Evolutionary conservation across 2,888 invertebrate genomes (phyloP).

Genomic region (Nycteola revayana): DNA sequence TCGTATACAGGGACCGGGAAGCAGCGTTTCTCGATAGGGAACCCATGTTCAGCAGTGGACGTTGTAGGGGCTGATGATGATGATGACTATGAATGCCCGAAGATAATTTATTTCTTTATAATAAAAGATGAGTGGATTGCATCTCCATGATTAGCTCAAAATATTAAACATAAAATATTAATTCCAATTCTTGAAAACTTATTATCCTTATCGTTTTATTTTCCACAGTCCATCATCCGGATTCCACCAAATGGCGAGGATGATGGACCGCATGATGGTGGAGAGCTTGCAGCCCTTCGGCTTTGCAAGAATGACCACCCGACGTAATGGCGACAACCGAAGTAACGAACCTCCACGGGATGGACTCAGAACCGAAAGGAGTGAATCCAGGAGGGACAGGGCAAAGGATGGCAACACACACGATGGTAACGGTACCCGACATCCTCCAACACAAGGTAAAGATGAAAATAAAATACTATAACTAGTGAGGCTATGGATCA

Average conservation of each 20-base stretch:
- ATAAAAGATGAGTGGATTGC: too few relatives aligned
- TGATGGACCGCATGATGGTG: constrained; percentile 88
- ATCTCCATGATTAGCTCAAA: too few relatives aligned
- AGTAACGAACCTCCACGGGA: constrained; percentile 52
- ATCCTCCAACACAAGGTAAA: constrained; percentile 71
- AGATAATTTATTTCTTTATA: too few relatives aligned
- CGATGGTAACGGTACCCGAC: constrained; percentile 57
- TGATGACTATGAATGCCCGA: too few relatives aligned
- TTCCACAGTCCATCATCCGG: constrained; percentile 79
- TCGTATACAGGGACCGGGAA: too few relatives aligned
- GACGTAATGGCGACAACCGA: constrained; percentile 56
- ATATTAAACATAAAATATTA: too few relatives aligned
- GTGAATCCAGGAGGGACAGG: constrained; percentile 49
- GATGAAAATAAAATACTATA: too few relatives aligned
- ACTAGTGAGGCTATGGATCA: too few relatives aligned
- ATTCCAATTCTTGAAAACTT: too few relatives aligned
- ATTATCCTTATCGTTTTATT: not conserved
- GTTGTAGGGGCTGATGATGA: too few relatives aligned
- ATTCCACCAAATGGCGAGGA: constrained; percentile 86
- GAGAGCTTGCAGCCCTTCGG: constrained; percentile 86
- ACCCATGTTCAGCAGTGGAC: too few relatives aligned
- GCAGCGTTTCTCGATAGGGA: too few relatives aligned
- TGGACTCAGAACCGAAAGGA: constrained; percentile 55
- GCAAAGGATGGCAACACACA: constrained; percentile 55
- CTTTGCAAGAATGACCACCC: constrained; percentile 84